Evolutionary conservation across 1,140 invertebrate species (phyloP).

Genomic region (Mylabris phalerata): DNA sequence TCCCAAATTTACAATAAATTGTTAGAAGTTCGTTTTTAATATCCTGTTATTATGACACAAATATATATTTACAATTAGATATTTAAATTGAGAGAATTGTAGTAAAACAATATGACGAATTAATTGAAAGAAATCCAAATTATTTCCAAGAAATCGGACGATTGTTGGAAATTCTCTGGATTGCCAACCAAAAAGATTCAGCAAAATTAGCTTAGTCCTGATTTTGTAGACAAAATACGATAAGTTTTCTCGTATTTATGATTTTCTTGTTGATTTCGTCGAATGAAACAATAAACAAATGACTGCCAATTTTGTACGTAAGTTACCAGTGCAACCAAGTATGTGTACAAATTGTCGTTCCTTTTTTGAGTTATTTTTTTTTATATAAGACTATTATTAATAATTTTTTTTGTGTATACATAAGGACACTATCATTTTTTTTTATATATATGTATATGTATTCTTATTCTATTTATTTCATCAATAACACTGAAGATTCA

Average conservation of each 20-base stretch:
- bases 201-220: too few species aligned
- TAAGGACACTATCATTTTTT: slow-evolving; percentile 21
- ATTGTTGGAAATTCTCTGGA: background rate
- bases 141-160: slow-evolving; percentile 18
- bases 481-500: too few species aligned
- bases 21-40: background rate
- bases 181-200: too few species aligned
- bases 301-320: slow-evolving; percentile 39
- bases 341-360: slow-evolving; percentile 39
- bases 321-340: slow-evolving; percentile 42
- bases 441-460: slow-evolving; percentile 25
- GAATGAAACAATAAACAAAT: slow-evolving; percentile 6
- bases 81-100: slow-evolving; percentile 16
- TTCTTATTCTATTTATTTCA: too few species aligned
- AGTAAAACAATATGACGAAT: slow-evolving; percentile 22
- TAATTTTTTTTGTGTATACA: slow-evolving; percentile 28
- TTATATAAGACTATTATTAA: slow-evolving; percentile 29
- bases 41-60: slow-evolving; percentile 9
- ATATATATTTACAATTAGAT: slow-evolving; percentile 30
- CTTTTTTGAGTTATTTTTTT: slow-evolving; percentile 18
- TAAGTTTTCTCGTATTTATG: too few species aligned
- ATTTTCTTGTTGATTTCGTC: too few species aligned
- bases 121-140: slow-evolving; percentile 7
- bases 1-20: background rate
- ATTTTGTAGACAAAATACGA: too few species aligned